Evolutionary conservation across 92 coral and sea anemone species (phyloP).

Genomic region (Epizoanthus illoricatus): DNA sequence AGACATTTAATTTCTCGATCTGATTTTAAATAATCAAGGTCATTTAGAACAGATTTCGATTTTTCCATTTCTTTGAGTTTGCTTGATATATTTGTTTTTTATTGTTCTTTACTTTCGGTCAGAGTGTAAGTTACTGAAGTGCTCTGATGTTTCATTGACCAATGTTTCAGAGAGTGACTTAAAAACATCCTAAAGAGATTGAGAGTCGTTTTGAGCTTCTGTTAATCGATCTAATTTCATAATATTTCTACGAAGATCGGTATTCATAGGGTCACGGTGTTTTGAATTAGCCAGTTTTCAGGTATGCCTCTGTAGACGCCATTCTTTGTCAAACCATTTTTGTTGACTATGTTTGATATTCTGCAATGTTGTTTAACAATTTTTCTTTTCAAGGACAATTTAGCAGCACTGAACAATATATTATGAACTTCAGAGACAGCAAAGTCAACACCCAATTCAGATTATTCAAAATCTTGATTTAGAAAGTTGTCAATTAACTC

Average conservation of each 20-base stretch:
- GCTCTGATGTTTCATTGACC: background rate
- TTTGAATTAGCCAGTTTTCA: constrained; percentile 2
- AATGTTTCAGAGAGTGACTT: background rate
- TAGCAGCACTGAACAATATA: no score
- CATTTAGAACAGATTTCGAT: background rate
- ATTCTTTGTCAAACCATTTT: background rate
- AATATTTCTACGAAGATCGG: background rate
- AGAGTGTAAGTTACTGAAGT: background rate
- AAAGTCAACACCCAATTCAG: no score
- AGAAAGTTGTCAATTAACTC: no score
- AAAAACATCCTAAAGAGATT: background rate
- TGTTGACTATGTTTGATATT: no score
- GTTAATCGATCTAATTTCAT: background rate
- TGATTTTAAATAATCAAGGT: background rate
- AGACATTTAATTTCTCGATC: background rate
- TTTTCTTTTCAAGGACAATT: no score
- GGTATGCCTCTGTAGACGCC: background rate
- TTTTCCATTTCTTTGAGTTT: background rate
- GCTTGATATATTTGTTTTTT: background rate
- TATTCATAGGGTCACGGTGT: background rate
- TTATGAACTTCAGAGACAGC: no score
- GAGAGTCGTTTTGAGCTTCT: background rate
- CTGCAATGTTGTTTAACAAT: no score
- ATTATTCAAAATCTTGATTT: no score
- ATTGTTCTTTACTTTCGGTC: background rate